Percentiles rank a stretch among this genome's conserved stretches.
Conservation (phyloP, 2,113 vertebrate species). For the Microtus richardsoni region DNA sequence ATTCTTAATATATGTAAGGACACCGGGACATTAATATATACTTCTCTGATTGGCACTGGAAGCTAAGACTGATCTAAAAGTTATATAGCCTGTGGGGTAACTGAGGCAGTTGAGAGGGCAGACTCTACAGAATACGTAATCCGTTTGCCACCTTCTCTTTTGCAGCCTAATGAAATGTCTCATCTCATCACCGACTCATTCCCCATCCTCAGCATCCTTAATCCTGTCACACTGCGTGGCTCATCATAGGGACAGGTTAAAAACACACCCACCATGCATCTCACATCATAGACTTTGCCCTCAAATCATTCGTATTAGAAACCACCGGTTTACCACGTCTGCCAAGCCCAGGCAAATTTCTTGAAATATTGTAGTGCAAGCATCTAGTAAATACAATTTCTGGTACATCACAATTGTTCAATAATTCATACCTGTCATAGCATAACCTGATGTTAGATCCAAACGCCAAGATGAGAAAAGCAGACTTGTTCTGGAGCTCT, state of each 20-base stretch:
- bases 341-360: not conserved
- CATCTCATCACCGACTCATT: not conserved
- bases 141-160: not conserved
- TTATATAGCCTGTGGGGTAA: not conserved
- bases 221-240: too few species aligned
- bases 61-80: not conserved
- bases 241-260: not conserved
- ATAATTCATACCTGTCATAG: not conserved
- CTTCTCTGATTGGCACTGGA: not conserved
- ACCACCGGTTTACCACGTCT: not conserved
- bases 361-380: conserved; percentile 16
- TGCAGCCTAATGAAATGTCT: not conserved
- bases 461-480: not conserved
- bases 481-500: not conserved
- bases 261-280: not conserved
- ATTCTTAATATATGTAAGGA: not conserved
- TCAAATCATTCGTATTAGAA: not conserved
- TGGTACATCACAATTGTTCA: not conserved
- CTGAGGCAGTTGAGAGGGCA: not conserved
- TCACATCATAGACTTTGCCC: not conserved
- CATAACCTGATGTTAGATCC: conserved; percentile 42
- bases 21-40: not conserved
- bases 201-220: not conserved
- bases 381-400: not conserved
- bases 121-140: too few species aligned